phyloP scores from a whole-genome alignment of 1,140 invertebrate species.

The Drosophila albomicans region DNA sequence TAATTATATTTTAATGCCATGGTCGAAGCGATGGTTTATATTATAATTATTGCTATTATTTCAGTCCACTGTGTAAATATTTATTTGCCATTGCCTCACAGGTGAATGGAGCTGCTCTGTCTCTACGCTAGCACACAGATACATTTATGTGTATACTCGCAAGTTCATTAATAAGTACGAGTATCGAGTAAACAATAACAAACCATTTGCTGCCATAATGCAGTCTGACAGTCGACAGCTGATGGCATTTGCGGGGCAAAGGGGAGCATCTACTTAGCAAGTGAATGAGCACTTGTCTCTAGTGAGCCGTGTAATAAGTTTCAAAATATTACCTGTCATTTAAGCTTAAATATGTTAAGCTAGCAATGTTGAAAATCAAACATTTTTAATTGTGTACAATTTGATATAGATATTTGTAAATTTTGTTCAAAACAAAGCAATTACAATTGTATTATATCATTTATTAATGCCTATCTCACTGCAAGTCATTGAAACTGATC shows the following conservation, averaged over 20 bases:
- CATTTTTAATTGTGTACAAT: not conserved
- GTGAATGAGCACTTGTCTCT: not conserved
- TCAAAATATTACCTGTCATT: constrained; percentile 17
- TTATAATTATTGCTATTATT: constrained; percentile 35
- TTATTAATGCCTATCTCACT: too few species aligned
- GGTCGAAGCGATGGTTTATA: constrained; percentile 18
- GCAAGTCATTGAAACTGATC: too few species aligned
- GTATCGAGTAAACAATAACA: constrained; percentile 25
- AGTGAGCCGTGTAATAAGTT: constrained; percentile 42
- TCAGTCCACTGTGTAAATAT: constrained; percentile 13
- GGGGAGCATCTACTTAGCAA: not conserved
- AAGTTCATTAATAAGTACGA: constrained; percentile 46
- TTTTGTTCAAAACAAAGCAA: too few species aligned
- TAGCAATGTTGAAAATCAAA: not conserved
- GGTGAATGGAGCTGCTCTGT: constrained; percentile 38
- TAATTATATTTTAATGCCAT: constrained; percentile 33
- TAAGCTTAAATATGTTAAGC: not conserved
- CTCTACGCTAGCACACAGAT: constrained; percentile 32
- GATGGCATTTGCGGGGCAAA: not conserved
- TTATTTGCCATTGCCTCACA: constrained; percentile 24
- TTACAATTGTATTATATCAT: too few species aligned
- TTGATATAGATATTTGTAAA: too few species aligned
- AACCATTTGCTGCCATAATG: constrained; percentile 23
- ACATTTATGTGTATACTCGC: constrained; percentile 32
- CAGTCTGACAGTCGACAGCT: constrained; percentile 6